These are phyloP conservation scores for Leuciscus idus DNA, from an alignment of 2,113 vertebrate species.

Conservation along the genomic window DNA sequence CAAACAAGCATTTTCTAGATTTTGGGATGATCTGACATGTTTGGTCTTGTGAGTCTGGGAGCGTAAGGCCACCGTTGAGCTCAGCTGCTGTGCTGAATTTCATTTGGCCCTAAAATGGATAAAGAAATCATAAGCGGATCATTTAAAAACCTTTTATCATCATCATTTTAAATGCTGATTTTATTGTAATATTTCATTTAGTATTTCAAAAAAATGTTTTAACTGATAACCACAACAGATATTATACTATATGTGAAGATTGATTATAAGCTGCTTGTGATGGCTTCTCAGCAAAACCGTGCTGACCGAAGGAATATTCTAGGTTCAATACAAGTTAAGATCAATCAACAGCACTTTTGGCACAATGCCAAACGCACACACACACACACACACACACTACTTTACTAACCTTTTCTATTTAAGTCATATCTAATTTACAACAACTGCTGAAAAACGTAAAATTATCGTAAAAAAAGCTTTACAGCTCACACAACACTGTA, in stretches of 20 bases:
- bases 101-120: background rate
- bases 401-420: too few species aligned
- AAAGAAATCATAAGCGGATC: background rate
- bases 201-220: background rate
- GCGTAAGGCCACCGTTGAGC: background rate
- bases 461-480: too few species aligned
- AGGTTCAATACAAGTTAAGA: background rate
- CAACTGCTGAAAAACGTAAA: too few species aligned
- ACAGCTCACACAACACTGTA: too few species aligned
- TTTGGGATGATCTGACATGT: conserved; percentile 45
- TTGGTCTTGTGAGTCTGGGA: conserved; percentile 26
- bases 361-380: background rate
- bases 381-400: background rate
- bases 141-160: background rate
- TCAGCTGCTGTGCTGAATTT: conserved; percentile 26
- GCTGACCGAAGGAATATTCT: background rate
- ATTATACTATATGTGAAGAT: background rate
- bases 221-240: background rate
- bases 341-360: background rate
- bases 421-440: too few species aligned
- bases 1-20: conserved; percentile 43
- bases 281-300: background rate
- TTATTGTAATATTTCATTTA: background rate
- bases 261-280: background rate
- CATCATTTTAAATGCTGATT: background rate